Evolutionary conservation across 37 sponge, comb jelly and placozoan genomes (phyloP), one percentile per base, ranked within the genome.

Genomic region (Axinella damicornis): DNA sequence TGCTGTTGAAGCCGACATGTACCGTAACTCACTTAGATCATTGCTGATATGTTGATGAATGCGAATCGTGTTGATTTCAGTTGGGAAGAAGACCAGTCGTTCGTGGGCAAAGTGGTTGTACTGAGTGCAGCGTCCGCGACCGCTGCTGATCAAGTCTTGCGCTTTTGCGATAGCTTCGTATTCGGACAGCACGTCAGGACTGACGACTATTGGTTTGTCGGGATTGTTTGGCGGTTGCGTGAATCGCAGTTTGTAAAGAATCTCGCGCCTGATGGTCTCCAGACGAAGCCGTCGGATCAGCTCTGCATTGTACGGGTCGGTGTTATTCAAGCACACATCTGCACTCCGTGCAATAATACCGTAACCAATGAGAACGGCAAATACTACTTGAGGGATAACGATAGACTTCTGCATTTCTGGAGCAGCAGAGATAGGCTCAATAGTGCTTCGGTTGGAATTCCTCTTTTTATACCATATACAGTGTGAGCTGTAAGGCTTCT

Each of bases 161-260:
- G 38, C 80, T 32, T 19, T 38, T 17, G 39, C 13, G 15, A 62
- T 55, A 5, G 80, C 80, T 12, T 63, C 52, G 55, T 72, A 86
- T 33, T 86, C 64, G 5, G 66, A 57, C 18, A 77, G 46, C 34
- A 46, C 46, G 4, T 46, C 46, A 46, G 46, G 66, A 28, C 5
- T 24, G 5, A 53, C 34, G 53, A 31, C 17, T 62, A 72, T 74
- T 0, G 73, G 56, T 14, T n/a, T 19, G 6, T 57, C 57, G 6
- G 74, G 69, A 80, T 75, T 75, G 14, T 33, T 21, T 35, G 80
- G 87, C n/a, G 25, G 53, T 59, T 52, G 27, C 24, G 15, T 15
- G 9, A 79, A 20, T 25, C 65, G 67, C 36, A 86, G 63, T 11
- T 73, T 65, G 76, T 64, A 14, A 34, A 86, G 55, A 34, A 86